Percentiles rank a stretch among this genome's conserved stretches.
Conservation (phyloP, 2,113 vertebrate genomes). For the Chloropsis hardwickii region DNA sequence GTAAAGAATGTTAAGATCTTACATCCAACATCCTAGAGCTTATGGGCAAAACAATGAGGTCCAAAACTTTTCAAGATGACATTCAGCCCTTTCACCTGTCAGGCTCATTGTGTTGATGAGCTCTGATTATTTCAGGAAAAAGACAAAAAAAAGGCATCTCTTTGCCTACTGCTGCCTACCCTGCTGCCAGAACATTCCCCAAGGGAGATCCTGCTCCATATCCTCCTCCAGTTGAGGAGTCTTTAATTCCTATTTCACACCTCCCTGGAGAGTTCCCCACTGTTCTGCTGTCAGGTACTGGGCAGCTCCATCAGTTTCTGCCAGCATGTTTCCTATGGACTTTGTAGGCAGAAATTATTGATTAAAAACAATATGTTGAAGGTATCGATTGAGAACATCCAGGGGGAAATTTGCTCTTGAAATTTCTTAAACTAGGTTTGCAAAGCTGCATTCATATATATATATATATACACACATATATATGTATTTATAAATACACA, state of each 20-base stretch:
- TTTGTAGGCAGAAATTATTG: neutral
- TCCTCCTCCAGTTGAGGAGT: neutral
- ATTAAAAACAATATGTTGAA: neutral
- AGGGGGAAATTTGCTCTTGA: neutral
- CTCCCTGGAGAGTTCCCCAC: neutral
- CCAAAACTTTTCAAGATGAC: neutral
- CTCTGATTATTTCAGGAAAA: neutral
- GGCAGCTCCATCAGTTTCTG: neutral
- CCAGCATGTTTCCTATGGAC: neutral
- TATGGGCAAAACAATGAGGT: neutral
- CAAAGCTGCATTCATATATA: neutral
- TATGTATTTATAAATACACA: neutral
- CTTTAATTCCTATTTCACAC: neutral
- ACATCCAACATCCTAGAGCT: neutral
- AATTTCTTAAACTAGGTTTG: neutral
- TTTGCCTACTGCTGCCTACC: neutral
- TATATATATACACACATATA: neutral
- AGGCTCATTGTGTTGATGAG: neutral
- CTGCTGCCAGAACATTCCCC: neutral
- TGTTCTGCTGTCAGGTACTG: neutral
- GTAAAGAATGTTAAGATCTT: neutral
- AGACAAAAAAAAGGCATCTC: rapidly evolving
- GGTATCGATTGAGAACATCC: neutral
- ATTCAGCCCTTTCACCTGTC: neutral
- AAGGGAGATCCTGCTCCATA: neutral